Base-by-base conservation (phyloP, 1,140 invertebrate genomes). In the Drosophila prosaltans region DNA sequence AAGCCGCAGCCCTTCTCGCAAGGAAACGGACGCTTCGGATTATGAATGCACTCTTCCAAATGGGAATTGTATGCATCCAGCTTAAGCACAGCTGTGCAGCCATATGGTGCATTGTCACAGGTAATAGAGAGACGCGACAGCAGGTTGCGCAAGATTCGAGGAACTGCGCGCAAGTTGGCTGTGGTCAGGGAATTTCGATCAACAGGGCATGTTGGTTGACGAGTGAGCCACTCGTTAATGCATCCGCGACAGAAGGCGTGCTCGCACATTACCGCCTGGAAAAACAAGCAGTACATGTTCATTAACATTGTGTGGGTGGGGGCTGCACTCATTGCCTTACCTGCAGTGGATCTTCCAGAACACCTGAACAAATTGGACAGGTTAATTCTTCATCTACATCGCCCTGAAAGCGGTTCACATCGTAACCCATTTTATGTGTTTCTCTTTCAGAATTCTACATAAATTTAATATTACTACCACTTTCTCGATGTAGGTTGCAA, bases 241-340 rank as follows among this genome's bases (percentile, higher is more conserved):
- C 98, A 99, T 16, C 94, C 95, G 83, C 96, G 95, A 93, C 98
- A 99, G 94, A 99, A 99, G 68, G 98, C 97, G 94, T 99, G 98
- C 92, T 99, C 98, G 93, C 98, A 99, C 79, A 96, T 95, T 43
- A 97, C 97, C 68, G 97, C 97, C 97, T 99, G 92, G 8, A 30
- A 94, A 76, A 58, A 57, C 61, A 58, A 62, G 58, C 58, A 65
- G 57, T 54, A 55, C n/a, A 32, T 63, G 28, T 41, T 41, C 26
- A 30, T 62, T 11, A 5, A n/a, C 26, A 16, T 30, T 43, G 32
- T 28, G 39, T 74, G 32, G 55, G 45, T 60, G 70, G 51, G 67
- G 40, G 51, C 51, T 40, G 55, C 43, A 40, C n/a, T 57, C 41
- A 41, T 21, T 45, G 16, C 66, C 75, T 70, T 70, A 85, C 97